Evolutionary conservation across 1,140 invertebrate species (phyloP), one percentile per base, ranked within the genome.

Genomic region (Drosophila serrata): DNA sequence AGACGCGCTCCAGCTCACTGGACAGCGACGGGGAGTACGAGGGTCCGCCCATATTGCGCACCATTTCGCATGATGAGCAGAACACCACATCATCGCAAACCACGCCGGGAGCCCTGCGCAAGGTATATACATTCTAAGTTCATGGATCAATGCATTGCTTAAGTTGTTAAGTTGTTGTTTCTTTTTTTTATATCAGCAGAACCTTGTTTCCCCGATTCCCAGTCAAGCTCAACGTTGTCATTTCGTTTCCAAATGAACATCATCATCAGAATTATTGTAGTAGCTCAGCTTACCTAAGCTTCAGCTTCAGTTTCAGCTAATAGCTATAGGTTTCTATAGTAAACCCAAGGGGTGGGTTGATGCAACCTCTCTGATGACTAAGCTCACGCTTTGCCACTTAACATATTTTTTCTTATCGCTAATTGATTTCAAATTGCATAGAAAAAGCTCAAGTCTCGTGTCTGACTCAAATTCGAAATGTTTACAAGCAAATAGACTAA

Each of bases 21-120:
- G 93, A 93, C 73, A 93, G 93, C 67, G 93, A 93, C 70, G 93
- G 92, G 17, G 93, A 93, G 53, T 86, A 86, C 51, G 93, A 93
- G 42, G 79, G 77, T 9, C 85, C 91, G 53, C 81, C 90, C 49
- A 81, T 93, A 75, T 46, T 92, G 63, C 79, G 91, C 53, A 87
- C 84, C 67, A 93, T 91, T 59, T 90, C 87, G 46, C 78, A 92
- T 12, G 88, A 90, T 75, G 91, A 92, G n/a, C 86, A 90, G 46
- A 64, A 74, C 61, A 55, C 58, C 77, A 77, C 82, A 9, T 46
- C 45, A 64, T 81, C 87, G 60, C 90, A 92, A 62, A 91, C 55
- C 13, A 77, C 92, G 24, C 91, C 91, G 51, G 85, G 92, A 53
- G 90, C 79, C 55, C 75, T 92, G 53, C 75, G 92, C 65, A 92